Conservation (phyloP, 1,140 invertebrate species). For the Magallana ariakensis region DNA sequence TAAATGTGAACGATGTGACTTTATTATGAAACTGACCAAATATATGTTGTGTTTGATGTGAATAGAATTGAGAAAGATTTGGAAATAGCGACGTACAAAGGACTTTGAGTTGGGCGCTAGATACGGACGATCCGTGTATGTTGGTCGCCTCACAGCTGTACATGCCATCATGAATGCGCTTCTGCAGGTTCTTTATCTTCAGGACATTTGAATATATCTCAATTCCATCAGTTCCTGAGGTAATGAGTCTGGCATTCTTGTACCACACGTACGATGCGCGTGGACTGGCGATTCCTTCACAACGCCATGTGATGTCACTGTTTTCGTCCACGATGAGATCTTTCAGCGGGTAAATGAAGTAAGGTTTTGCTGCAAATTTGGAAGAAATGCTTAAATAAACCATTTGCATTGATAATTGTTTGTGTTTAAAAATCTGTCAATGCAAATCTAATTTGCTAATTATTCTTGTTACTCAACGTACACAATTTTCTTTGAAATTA, state of each 20-base stretch:
- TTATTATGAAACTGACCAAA: too few relatives aligned
- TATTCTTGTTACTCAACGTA: too few relatives aligned
- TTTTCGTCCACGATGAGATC: slow-evolving; percentile 93
- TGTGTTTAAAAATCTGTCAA: too few relatives aligned
- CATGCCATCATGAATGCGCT: slow-evolving; percentile 90
- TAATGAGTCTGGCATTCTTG: slow-evolving; percentile 85
- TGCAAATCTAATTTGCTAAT: too few relatives aligned
- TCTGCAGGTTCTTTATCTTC: slow-evolving; percentile 59
- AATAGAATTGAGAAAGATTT: too few relatives aligned
- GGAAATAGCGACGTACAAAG: slow-evolving; percentile 65
- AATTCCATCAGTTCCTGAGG: slow-evolving; percentile 78
- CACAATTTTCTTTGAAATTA: too few relatives aligned
- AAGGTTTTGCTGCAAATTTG: slow-evolving; percentile 87
- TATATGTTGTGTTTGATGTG: too few relatives aligned
- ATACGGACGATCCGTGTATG: slow-evolving; percentile 91
- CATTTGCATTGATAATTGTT: too few relatives aligned
- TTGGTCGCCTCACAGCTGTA: slow-evolving; percentile 96
- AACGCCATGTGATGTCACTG: slow-evolving; percentile 92
- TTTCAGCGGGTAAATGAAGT: slow-evolving; percentile 93
- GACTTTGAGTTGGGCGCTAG: slow-evolving; percentile 93
- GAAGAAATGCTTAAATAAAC: too few relatives aligned
- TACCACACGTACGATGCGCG: slow-evolving; percentile 95
- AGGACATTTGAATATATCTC: slow-evolving; percentile 70
- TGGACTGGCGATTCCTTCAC: slow-evolving; percentile 97
- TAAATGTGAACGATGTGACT: too few relatives aligned